Conservation (phyloP, 1,140 invertebrate genomes). For the Metaphire vulgaris region DNA sequence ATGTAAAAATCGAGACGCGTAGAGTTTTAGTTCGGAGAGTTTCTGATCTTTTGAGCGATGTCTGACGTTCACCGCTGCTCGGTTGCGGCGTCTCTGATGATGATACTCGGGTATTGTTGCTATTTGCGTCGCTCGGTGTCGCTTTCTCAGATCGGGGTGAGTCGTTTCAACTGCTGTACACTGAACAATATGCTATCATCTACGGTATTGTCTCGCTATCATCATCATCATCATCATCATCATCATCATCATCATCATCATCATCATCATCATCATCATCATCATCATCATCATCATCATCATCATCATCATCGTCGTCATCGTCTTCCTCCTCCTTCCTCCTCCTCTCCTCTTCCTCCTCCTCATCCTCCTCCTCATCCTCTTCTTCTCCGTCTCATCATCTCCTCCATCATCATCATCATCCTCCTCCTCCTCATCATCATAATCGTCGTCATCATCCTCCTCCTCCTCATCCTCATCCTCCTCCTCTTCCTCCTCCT, state of each 20-base stretch:
- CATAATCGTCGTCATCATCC: not conserved
- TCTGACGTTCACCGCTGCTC: too few species aligned
- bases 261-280: slow-evolving; percentile 2
- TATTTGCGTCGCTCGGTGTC: too few species aligned
- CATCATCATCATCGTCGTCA: not conserved
- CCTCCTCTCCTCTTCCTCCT: not conserved
- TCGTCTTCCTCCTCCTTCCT: not conserved
- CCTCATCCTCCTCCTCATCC: not conserved
- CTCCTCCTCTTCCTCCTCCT: not conserved
- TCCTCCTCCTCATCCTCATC: not conserved
- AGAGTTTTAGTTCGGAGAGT: too few species aligned
- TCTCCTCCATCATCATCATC: not conserved
- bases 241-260: slow-evolving; percentile 2
- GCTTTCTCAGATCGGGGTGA: too few species aligned
- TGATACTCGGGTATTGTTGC: too few species aligned
- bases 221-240: slow-evolving; percentile 1
- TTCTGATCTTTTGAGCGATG: too few species aligned
- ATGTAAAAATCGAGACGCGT: too few species aligned
- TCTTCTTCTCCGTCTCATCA: not conserved
- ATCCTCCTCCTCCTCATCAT: not conserved
- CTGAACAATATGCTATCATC: too few species aligned
- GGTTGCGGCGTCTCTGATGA: too few species aligned
- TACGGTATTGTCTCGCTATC: not conserved
- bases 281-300: not conserved
- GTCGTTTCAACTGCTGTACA: too few species aligned